Conservation (phyloP, 2,888 invertebrate genomes). For the Tyria jacobaeae region DNA sequence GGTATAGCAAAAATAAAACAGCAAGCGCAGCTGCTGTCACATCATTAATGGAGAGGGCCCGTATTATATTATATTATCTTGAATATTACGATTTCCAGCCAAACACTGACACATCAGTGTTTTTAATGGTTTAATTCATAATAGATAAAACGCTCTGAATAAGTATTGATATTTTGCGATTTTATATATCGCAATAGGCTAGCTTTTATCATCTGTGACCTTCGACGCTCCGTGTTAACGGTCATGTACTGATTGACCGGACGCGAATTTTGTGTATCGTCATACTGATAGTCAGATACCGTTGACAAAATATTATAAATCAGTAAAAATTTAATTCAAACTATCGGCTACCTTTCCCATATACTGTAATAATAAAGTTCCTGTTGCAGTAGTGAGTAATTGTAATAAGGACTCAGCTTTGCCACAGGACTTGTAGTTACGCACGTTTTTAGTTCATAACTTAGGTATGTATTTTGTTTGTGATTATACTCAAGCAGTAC, state of each 20-base stretch:
- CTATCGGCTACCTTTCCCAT: no score
- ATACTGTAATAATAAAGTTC: background rate
- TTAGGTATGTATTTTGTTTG: conserved; percentile 36
- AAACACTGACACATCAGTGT: no score
- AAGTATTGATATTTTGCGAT: background rate
- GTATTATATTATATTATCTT: no score
- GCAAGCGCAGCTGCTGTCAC: no score
- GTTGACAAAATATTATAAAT: no score
- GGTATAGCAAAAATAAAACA: background rate
- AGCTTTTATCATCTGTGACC: conserved; percentile 4
- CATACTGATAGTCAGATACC: no score
- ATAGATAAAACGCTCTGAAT: background rate
- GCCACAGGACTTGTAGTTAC: conserved; percentile 8
- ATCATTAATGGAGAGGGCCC: no score
- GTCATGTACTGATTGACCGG: no score
- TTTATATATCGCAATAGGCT: conserved; percentile 4
- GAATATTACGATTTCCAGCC: no score
- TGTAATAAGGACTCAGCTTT: background rate
- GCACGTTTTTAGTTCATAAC: background rate
- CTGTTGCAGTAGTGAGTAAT: no score
- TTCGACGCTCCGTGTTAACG: background rate
- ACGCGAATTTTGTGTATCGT: no score
- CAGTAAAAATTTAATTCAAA: no score
- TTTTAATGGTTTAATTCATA: background rate
- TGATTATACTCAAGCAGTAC: conserved; percentile 54